A percentile compares a stretch with the other conserved stretches of the same genome.
Evolutionary conservation across 37 sponge, comb jelly and placozoan species (phyloP).

Genomic region (Beroe forskalii): DNA sequence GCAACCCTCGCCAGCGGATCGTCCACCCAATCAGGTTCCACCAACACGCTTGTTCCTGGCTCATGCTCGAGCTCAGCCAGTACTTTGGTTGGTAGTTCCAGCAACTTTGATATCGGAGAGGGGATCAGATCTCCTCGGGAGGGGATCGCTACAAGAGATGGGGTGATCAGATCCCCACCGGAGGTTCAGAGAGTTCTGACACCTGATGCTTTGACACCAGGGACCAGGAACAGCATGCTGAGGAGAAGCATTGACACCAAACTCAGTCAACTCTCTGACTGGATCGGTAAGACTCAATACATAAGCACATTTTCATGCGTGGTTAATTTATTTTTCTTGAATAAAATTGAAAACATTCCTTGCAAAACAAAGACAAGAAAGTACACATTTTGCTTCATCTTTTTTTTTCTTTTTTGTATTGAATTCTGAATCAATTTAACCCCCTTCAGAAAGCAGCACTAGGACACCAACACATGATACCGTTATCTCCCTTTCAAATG

Average conservation of each 20-base stretch:
- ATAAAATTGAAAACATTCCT: too few relatives aligned
- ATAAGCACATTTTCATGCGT: too few relatives aligned
- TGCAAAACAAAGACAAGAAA: too few relatives aligned
- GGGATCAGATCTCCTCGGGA: too few relatives aligned
- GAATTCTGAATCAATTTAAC: too few relatives aligned
- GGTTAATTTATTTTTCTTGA: too few relatives aligned
- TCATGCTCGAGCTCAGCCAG: not conserved
- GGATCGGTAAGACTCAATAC: constrained; percentile 47
- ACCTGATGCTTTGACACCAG: not conserved
- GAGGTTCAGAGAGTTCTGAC: not conserved
- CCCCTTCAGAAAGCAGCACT: too few relatives aligned
- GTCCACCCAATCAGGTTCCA: not conserved
- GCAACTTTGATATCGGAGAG: not conserved
- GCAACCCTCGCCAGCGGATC: not conserved
- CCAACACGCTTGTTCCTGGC: not conserved
- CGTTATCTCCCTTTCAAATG: too few relatives aligned
- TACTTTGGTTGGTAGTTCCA: not conserved
- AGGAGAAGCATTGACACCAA: not conserved
- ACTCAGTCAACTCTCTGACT: not conserved
- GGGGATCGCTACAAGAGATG: not conserved
- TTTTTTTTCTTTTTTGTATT: too few relatives aligned
- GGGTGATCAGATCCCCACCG: constrained; percentile 21
- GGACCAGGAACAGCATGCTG: not conserved
- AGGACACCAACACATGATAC: too few relatives aligned
- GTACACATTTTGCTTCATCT: too few relatives aligned